Conservation (phyloP, 2,797 vertebrate species). For the Coregonus suidteri region DNA sequence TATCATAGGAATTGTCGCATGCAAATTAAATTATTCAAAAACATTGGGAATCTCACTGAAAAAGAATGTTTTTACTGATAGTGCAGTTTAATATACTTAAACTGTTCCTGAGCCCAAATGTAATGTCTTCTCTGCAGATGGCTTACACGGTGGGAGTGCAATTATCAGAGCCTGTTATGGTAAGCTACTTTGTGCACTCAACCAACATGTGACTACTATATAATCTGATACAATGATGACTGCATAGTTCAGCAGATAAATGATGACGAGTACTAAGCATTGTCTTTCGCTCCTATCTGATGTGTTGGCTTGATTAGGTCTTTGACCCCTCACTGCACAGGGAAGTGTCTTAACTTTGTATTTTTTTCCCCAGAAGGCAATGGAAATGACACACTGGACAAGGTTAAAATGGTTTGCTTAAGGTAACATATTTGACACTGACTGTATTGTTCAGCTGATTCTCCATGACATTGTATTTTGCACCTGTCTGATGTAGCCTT, state of each 20-base stretch:
- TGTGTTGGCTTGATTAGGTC: conserved; percentile 17
- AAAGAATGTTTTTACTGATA: conserved; percentile 79
- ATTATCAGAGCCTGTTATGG: neutral
- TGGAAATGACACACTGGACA: neutral
- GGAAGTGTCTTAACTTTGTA: neutral
- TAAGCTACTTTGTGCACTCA: neutral
- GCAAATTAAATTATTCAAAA: conserved; percentile 56
- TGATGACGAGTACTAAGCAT: conserved; percentile 49
- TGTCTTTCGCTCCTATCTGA: conserved; percentile 80
- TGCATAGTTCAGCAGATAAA: conserved; percentile 76
- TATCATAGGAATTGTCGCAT: too few relatives aligned
- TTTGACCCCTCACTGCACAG: neutral
- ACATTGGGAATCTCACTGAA: conserved; percentile 99
- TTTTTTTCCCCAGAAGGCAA: neutral
- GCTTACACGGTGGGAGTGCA: neutral
- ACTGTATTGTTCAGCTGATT: conserved; percentile 86
- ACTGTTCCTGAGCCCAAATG: accelerated
- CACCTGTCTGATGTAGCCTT: conserved; percentile 83
- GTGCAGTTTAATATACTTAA: conserved; percentile 28
- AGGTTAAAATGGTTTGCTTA: neutral
- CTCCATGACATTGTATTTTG: conserved; percentile 79
- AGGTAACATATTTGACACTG: neutral
- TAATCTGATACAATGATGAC: conserved; percentile 67
- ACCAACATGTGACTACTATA: neutral
- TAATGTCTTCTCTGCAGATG: conserved; percentile 39